Evolutionary conservation across 2,113 vertebrate species (phyloP).

Genomic region (Laticauda colubrina): DNA sequence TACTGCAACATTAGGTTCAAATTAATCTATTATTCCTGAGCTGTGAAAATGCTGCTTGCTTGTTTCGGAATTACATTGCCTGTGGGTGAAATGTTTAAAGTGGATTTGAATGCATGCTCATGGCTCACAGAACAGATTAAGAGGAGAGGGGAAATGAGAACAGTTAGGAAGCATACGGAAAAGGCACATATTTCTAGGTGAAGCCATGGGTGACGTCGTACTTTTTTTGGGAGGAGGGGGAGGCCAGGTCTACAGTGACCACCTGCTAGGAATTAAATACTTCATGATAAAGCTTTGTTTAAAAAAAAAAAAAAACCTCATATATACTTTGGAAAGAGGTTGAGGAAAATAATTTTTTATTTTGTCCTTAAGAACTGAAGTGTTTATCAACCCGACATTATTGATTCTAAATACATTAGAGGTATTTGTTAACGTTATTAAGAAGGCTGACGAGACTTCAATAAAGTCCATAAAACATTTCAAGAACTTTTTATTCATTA

Average conservation of each 20-base stretch:
- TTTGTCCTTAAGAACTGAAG: slow-evolving; percentile 60
- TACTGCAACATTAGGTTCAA: slow-evolving; percentile 84
- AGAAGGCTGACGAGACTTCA: slow-evolving; percentile 38
- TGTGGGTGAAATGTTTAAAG: slow-evolving; percentile 82
- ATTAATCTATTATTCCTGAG: slow-evolving; percentile 86
- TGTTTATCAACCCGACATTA: slow-evolving; percentile 36
- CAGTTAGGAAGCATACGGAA: slow-evolving; percentile 72
- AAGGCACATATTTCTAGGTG: slow-evolving; percentile 82
- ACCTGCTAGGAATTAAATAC: slow-evolving; percentile 87
- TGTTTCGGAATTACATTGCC: slow-evolving; percentile 85
- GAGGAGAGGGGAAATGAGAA: slow-evolving; percentile 85
- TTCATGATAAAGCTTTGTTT: slow-evolving; percentile 82
- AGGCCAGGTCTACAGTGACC: slow-evolving; percentile 76
- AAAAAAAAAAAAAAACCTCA: slow-evolving; percentile 61
- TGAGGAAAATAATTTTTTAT: slow-evolving; percentile 60
- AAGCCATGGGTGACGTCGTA: slow-evolving; percentile 78
- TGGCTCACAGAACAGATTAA: slow-evolving; percentile 83
- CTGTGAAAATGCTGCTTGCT: slow-evolving; percentile 84
- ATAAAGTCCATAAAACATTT: neutral
- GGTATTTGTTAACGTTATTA: neutral
- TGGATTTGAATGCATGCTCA: slow-evolving; percentile 87
- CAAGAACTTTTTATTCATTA: neutral
- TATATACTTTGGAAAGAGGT: slow-evolving; percentile 83
- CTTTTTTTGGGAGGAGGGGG: slow-evolving; percentile 66
- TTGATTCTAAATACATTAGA: neutral